A percentile compares a stretch with the other conserved stretches of the same genome.
These are phyloP conservation scores for Drosophila leontia DNA, from an alignment of 1,140 invertebrate species.

Conservation along the genomic window DNA sequence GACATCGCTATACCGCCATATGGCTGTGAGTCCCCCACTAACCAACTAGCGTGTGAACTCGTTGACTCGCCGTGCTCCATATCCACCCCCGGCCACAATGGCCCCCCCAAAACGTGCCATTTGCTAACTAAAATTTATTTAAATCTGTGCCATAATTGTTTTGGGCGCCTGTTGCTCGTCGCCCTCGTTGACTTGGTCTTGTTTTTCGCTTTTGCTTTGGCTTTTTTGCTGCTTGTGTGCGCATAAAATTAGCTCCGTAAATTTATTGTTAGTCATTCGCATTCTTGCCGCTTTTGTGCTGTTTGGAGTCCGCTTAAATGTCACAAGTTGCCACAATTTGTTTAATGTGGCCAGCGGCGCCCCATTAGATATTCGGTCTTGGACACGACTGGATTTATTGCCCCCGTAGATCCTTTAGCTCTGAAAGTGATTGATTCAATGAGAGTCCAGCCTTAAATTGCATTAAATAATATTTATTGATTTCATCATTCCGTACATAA, in stretches of 20 bases:
- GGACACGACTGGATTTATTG: not conserved
- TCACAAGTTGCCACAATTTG: constrained; percentile 54
- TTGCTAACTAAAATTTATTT: constrained; percentile 71
- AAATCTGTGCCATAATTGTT: constrained; percentile 80
- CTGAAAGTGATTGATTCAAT: constrained; percentile 11
- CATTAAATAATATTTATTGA: constrained; percentile 82
- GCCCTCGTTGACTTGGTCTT: constrained; percentile 37
- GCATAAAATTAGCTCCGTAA: constrained; percentile 73
- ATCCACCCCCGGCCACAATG: not conserved
- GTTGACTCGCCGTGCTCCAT: constrained; percentile 36
- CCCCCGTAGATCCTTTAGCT: constrained; percentile 6
- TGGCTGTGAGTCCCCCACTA: constrained; percentile 6
- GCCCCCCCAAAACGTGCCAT: constrained; percentile 6
- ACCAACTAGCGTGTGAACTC: constrained; percentile 69
- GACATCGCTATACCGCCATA: constrained; percentile 38
- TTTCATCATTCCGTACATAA: constrained; percentile 67
- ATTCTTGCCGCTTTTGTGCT: constrained; percentile 44
- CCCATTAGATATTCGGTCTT: constrained; percentile 1
- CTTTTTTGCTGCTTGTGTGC: constrained; percentile 45
- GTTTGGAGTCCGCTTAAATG: constrained; percentile 49
- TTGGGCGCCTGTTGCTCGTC: constrained; percentile 67
- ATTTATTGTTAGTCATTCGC: constrained; percentile 71
- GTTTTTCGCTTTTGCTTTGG: constrained; percentile 39
- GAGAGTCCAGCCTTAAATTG: constrained; percentile 39
- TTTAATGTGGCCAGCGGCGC: constrained; percentile 41